Evolutionary conservation across 1,140 invertebrate genomes (phyloP).

Genomic region (Drosophila nikananu): DNA sequence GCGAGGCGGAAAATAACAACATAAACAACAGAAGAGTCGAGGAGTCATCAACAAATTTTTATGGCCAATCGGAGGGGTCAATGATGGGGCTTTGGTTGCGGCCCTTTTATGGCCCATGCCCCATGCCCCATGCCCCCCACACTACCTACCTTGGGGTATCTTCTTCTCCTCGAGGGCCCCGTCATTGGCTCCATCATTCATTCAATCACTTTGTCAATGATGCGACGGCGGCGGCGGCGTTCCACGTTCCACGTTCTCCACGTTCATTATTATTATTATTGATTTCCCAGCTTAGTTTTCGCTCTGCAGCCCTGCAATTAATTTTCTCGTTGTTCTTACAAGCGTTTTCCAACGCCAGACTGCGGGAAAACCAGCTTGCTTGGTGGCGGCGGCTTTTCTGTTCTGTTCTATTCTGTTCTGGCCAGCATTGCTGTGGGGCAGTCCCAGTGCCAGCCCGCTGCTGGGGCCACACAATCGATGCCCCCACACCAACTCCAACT

Average conservation of each 20-base stretch:
- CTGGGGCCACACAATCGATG: slow-evolving; percentile 22
- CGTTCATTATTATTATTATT: slow-evolving; percentile 84
- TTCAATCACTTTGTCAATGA: slow-evolving; percentile 84
- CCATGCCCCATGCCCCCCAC: slow-evolving; percentile 1
- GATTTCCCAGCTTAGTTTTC: slow-evolving; percentile 79
- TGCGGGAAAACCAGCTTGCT: slow-evolving; percentile 42
- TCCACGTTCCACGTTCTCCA: slow-evolving; percentile 58
- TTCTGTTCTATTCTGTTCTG: slow-evolving; percentile 51
- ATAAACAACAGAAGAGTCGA: slow-evolving; percentile 29
- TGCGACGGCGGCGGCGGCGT: slow-evolving; percentile 37
- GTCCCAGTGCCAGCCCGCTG: slow-evolving; percentile 26
- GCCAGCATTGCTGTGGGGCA: slow-evolving; percentile 61
- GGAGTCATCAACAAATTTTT: slow-evolving; percentile 74
- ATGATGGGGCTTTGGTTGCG: slow-evolving; percentile 22
- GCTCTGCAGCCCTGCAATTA: slow-evolving; percentile 72
- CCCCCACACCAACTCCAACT: not conserved
- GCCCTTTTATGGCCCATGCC: slow-evolving; percentile 36
- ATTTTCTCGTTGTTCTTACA: slow-evolving; percentile 71
- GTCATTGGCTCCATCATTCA: slow-evolving; percentile 64
- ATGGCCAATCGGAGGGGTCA: slow-evolving; percentile 66
- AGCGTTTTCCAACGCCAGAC: not conserved
- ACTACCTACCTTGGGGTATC: not conserved
- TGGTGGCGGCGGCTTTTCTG: slow-evolving; percentile 38
- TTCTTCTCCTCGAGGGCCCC: not conserved
- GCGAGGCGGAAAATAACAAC: slow-evolving; percentile 36